Base-by-base conservation (phyloP, 2,888 invertebrate species). In the Acrocyrtus sp. region DNA sequence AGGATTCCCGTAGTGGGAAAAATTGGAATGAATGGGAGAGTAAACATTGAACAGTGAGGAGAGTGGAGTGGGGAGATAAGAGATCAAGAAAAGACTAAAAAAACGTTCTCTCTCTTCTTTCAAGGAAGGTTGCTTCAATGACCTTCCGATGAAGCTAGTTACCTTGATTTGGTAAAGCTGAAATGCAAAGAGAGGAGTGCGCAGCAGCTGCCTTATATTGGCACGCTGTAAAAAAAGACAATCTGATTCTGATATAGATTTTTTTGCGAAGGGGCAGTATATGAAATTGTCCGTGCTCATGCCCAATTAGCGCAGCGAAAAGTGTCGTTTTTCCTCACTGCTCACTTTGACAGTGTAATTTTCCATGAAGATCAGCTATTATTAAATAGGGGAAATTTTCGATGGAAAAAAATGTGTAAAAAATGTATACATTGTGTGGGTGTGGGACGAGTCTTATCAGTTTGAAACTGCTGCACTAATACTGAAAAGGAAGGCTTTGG, bases 61-160 rank as follows among this genome's bases (percentile, higher is more conserved):
- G n/a, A n/a, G n/a, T n/a, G 63, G 57, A 58, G 60, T 62, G 48
- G 29, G 39, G 57, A 57, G 72, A 61, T 65, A 61, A 61, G 57
- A 47, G 54, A 66, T 72, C 58, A 58, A 63, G 65, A 41, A 65
- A 45, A 66, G 72, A 66, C 72, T 61, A 72, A 72, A 45, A 54
- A 41, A 48, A 27, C 34, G 57, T 54, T 62, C 29, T 47, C 19
- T 47, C 47, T 47, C 50, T 50, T 60, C 45, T 61, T 72, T 72
- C 54, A 72, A 72, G 65, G 72, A 72, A 72, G 65, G 72, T 72
- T 66, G 72, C 48, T 51, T 60, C 66, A 66, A 56, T 72, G 72
- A 66, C 72, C 72, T 72, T 72, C 72, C 66, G 66, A 27, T 66
- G 53, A 61, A 63, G 66, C 66, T 39, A 72, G 72, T 56, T 50